Conservation (phyloP, 2,888 invertebrate genomes). For the Tanytarsus gracilentus region DNA sequence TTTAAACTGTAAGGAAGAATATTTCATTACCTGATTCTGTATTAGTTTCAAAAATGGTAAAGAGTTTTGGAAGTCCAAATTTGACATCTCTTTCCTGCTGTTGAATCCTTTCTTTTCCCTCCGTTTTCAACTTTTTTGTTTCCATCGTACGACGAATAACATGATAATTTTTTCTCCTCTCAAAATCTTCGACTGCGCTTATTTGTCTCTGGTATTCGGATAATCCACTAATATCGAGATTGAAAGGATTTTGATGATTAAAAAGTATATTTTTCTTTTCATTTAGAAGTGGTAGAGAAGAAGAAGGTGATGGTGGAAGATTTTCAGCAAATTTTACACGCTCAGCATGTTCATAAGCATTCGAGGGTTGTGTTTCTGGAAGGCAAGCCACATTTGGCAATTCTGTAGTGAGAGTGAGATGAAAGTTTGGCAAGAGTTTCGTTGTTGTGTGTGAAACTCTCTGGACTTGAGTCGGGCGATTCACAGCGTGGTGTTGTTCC, state of each 20-base stretch:
- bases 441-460: constrained; percentile 7
- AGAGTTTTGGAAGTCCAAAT: constrained; percentile 14
- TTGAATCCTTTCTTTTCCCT: constrained; percentile 34
- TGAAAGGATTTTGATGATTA: constrained; percentile 15
- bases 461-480: constrained; percentile 14
- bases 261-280: not conserved
- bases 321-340: constrained; percentile 16
- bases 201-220: constrained; percentile 8
- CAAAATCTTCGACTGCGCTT: not conserved
- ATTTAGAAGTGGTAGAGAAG: not conserved
- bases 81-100: constrained; percentile 35
- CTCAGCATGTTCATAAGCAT: not conserved
- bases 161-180: not conserved
- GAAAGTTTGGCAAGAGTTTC: not conserved
- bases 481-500: not conserved
- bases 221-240: constrained; percentile 7
- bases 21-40: not conserved
- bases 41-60: not conserved
- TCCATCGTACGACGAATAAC: constrained; percentile 33
- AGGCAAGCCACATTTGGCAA: not conserved
- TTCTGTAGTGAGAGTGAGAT: not conserved
- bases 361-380: not conserved
- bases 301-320: not conserved
- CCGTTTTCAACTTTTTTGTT: constrained; percentile 34
- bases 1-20: no score